These are phyloP conservation scores for Helogale parvula DNA, from an alignment of 2,113 vertebrate genomes.

Conservation along the genomic window DNA sequence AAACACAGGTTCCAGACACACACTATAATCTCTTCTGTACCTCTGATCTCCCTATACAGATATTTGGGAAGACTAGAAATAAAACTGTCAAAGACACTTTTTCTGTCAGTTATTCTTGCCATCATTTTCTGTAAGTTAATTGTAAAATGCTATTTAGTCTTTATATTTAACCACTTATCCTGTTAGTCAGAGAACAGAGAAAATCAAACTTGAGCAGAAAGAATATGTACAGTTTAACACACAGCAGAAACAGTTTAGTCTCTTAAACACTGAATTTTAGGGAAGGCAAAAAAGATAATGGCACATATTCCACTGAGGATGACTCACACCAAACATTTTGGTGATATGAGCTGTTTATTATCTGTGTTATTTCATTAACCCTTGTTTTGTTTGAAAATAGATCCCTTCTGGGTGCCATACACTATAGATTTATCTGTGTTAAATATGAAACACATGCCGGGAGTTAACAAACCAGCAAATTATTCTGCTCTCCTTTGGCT, in stretches of 20 bases:
- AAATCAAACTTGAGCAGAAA: constrained; percentile 14
- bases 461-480: constrained; percentile 4
- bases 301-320: not conserved
- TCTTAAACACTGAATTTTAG: not conserved
- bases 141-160: not conserved
- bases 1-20: not conserved
- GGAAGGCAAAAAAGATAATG: not conserved
- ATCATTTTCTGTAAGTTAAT: not conserved
- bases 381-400: constrained; percentile 34
- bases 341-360: not conserved
- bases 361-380: not conserved
- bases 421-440: constrained; percentile 9
- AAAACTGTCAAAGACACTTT: not conserved
- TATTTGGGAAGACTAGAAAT: not conserved
- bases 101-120: not conserved
- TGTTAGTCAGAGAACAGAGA: not conserved
- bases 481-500: not conserved
- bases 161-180: not conserved
- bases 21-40: not conserved
- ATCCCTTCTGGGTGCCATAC: not conserved
- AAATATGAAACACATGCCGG: not conserved
- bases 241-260: not conserved
- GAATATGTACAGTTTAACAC: not conserved
- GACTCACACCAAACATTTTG: not conserved
- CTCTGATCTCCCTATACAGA: not conserved